Percentiles rank a stretch among this genome's conserved stretches.
phyloP scores from a whole-genome alignment of 2,113 vertebrate genomes.

The Nesogale talazaci region DNA sequence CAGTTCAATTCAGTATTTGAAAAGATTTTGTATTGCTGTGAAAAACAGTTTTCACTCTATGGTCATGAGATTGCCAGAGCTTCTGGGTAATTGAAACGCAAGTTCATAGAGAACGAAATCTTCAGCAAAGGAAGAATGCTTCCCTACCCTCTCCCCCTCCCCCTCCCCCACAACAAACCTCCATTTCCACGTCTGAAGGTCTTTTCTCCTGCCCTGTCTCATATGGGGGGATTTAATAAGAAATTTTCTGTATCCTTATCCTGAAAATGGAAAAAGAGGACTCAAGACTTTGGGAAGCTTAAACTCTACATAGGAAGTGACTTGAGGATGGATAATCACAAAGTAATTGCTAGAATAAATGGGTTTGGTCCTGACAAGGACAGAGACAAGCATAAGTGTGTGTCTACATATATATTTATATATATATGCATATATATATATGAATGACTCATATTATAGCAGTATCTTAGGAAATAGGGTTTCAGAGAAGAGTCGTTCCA shows the following conservation, averaged over 20 bases:
- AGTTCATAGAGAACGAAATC: background rate
- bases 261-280: background rate
- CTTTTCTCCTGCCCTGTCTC: background rate
- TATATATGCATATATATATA: no score
- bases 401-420: no score
- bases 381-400: background rate
- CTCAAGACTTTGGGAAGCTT: background rate
- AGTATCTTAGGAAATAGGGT: slow-evolving; percentile 35
- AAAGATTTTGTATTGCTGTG: slow-evolving; percentile 40
- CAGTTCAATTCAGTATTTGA: slow-evolving; percentile 50
- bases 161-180: background rate
- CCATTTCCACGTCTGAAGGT: background rate
- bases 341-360: background rate
- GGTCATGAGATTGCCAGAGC: background rate
- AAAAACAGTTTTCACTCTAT: slow-evolving; percentile 16
- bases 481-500: background rate
- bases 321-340: background rate
- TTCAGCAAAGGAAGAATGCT: background rate
- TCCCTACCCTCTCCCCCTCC: background rate
- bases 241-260: background rate
- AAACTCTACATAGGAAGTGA: background rate
- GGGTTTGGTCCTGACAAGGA: background rate
- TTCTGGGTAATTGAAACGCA: background rate
- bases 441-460: background rate
- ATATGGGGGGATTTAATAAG: background rate